Percentiles rank a stretch among this genome's conserved stretches.
phyloP scores from a whole-genome alignment of 2,113 vertebrate species.

The Mastomys coucha region DNA sequence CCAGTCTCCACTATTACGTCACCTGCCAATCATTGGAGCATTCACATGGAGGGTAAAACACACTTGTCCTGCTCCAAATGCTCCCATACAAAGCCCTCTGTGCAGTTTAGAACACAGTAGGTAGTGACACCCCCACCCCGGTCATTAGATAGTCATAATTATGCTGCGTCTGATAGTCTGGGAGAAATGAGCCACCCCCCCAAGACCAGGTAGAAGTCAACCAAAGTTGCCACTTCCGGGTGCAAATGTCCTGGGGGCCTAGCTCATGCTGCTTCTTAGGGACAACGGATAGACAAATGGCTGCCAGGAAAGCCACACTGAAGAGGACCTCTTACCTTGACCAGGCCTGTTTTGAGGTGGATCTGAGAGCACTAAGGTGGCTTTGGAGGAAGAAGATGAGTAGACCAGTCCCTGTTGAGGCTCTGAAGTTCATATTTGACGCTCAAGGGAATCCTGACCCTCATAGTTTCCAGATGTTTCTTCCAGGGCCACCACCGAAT shows the following conservation, averaged over 20 bases:
- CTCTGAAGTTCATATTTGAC: background rate
- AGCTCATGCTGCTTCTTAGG: accelerated
- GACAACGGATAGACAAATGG: background rate
- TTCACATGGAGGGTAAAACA: background rate
- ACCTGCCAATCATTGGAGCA: background rate
- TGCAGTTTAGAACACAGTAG: background rate
- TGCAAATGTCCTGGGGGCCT: background rate
- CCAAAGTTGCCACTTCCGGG: background rate
- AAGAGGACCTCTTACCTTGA: background rate
- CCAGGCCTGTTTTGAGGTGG: background rate
- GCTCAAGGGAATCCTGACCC: background rate
- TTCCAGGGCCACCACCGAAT: background rate
- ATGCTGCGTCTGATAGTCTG: background rate
- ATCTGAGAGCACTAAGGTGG: background rate
- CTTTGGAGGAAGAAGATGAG: background rate
- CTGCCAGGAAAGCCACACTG: background rate
- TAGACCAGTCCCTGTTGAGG: background rate
- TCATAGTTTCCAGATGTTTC: background rate
- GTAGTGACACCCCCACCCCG: background rate
- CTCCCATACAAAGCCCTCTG: background rate
- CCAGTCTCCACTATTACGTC: accelerated
- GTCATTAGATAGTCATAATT: background rate
- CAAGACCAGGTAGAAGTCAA: background rate
- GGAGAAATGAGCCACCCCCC: background rate
- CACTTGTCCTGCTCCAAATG: background rate